Evolutionary conservation across 2,113 vertebrate genomes (phyloP).

Genomic region (Mesembrinibis cayennensis): DNA sequence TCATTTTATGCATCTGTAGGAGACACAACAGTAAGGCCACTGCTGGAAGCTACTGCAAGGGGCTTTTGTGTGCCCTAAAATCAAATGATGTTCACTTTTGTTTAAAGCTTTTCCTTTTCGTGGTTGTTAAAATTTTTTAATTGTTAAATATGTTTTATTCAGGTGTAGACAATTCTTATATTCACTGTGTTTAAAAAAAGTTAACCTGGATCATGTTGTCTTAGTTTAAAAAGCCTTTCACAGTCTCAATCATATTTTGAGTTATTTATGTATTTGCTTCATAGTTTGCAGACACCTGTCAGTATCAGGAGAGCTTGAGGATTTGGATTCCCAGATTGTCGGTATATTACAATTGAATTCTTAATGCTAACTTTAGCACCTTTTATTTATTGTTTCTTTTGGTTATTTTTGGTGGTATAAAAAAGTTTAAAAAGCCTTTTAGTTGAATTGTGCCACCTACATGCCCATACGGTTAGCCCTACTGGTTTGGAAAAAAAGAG

Average conservation of each 20-base stretch:
- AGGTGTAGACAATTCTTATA: constrained; percentile 85
- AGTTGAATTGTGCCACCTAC: constrained; percentile 85
- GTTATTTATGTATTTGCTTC: constrained; percentile 80
- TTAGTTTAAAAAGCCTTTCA: constrained; percentile 75
- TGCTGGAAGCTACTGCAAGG: constrained; percentile 67
- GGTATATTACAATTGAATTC: constrained; percentile 71
- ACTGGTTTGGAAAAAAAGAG: constrained; percentile 78
- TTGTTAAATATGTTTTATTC: constrained; percentile 82
- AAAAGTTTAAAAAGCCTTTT: constrained; percentile 79
- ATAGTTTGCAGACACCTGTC: constrained; percentile 76
- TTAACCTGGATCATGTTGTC: constrained; percentile 77
- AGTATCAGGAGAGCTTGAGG: constrained; percentile 73
- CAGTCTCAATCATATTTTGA: constrained; percentile 68
- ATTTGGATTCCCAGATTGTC: constrained; percentile 68
- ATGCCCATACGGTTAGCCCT: constrained; percentile 87
- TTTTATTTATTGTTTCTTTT: constrained; percentile 92
- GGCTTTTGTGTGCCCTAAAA: constrained; percentile 62
- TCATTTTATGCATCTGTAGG: constrained; percentile 43
- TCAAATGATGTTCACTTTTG: constrained; percentile 65
- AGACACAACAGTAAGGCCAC: constrained; percentile 62
- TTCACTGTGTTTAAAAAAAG: constrained; percentile 74
- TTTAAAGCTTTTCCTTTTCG: constrained; percentile 76
- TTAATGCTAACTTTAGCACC: constrained; percentile 86
- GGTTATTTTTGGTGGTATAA: constrained; percentile 66
- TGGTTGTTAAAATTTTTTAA: constrained; percentile 81